These are phyloP conservation scores for Cybosia mesomella DNA, from an alignment of 2,888 invertebrate genomes.

Conservation along the genomic window DNA sequence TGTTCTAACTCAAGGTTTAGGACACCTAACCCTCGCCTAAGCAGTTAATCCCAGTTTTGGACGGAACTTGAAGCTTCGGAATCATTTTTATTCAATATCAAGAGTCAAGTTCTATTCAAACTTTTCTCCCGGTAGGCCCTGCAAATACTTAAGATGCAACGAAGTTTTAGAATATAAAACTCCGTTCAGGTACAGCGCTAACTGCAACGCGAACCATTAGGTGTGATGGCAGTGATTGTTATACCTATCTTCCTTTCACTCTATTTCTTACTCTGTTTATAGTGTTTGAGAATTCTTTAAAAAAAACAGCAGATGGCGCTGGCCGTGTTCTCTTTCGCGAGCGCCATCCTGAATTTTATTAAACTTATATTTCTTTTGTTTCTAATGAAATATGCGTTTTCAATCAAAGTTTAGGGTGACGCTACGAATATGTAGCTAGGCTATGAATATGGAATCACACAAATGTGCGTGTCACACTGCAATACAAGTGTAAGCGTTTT, in stretches of 20 bases:
- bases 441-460: constrained; percentile 36
- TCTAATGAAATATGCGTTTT: constrained; percentile 22
- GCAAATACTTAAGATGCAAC: constrained; percentile 55
- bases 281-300: constrained; percentile 28
- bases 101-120: constrained; percentile 75
- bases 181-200: constrained; percentile 73
- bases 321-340: constrained; percentile 73
- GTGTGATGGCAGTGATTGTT: constrained; percentile 82
- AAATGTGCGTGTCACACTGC: constrained; percentile 56
- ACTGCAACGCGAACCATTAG: constrained; percentile 56
- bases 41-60: constrained; percentile 50
- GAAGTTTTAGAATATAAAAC: constrained; percentile 44
- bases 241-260: constrained; percentile 24
- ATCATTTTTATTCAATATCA: constrained; percentile 3
- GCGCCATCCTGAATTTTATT: constrained; percentile 81
- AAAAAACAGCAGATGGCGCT: constrained; percentile 80
- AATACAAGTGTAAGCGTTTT: constrained; percentile 61
- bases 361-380: constrained; percentile 21
- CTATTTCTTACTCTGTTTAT: constrained; percentile 20
- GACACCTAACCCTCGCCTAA: constrained; percentile 57
- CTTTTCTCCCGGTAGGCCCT: constrained; percentile 55
- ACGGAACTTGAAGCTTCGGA: constrained; percentile 49
- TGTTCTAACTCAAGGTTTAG: constrained; percentile 82
- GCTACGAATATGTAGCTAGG: constrained; percentile 69
- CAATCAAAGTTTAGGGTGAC: constrained; percentile 74